These are phyloP conservation scores for Eurytoma californica DNA, from an alignment of 2,888 invertebrate species.

Conservation along the genomic window DNA sequence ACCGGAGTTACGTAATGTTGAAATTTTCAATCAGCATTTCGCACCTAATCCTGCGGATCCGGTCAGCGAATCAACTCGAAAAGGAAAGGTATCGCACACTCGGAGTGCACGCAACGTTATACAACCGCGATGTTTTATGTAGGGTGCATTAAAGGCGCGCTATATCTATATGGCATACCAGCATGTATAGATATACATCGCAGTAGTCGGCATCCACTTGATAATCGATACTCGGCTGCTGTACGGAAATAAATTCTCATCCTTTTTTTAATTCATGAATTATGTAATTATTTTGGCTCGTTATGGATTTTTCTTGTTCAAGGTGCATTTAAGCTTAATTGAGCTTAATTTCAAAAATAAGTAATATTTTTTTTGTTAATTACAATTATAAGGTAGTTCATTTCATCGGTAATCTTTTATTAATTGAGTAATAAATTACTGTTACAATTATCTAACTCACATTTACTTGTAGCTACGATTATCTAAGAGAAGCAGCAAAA, in stretches of 20 bases:
- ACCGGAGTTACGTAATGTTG: conserved; percentile 6
- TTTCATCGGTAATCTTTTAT: no score
- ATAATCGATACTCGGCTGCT: not conserved
- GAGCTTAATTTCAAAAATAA: no score
- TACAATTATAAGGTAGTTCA: no score
- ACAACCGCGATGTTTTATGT: not conserved
- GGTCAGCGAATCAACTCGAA: not conserved
- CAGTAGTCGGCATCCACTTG: not conserved
- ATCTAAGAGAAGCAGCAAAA: no score
- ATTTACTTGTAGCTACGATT: no score
- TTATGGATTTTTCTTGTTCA: no score
- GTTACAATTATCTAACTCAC: no score
- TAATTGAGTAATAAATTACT: no score
- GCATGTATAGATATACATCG: not conserved
- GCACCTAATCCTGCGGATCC: not conserved
- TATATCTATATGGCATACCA: not conserved
- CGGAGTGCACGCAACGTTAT: not conserved
- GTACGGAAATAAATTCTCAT: not conserved
- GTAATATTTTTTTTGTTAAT: no score
- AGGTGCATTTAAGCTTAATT: no score
- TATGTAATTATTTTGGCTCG: no score
- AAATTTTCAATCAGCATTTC: not conserved
- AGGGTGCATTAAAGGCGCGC: not conserved
- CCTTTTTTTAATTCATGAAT: no score
- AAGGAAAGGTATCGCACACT: not conserved